Evolutionary conservation across 2,888 invertebrate species (phyloP).

Genomic region (Acutogordius australiensis): DNA sequence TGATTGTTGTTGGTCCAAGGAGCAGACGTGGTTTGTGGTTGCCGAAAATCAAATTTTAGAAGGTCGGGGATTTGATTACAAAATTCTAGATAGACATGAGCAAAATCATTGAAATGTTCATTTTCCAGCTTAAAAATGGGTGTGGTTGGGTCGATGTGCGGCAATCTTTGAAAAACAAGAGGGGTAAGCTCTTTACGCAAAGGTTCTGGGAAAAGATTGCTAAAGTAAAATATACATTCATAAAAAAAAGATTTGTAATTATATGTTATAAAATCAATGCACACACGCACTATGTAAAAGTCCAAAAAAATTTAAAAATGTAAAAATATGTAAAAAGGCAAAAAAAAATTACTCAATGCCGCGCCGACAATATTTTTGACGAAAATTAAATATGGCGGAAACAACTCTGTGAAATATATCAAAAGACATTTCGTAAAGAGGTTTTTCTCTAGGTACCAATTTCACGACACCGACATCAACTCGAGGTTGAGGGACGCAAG

Average conservation of each 20-base stretch:
- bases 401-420: slow-evolving; percentile 57
- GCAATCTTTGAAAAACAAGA: neutral
- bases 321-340: no score
- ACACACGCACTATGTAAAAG: no score
- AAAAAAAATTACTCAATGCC: slow-evolving; percentile 23
- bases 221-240: no score
- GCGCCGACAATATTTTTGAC: slow-evolving; percentile 40
- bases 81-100: slow-evolving; percentile 1
- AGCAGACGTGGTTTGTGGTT: no score
- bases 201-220: neutral
- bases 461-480: slow-evolving; percentile 85
- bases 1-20: no score
- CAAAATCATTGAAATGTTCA: slow-evolving; percentile 5
- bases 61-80: neutral
- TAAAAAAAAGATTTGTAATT: no score
- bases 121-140: neutral
- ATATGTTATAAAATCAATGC: no score
- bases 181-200: neutral
- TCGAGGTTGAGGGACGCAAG: slow-evolving; percentile 72
- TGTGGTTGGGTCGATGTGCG: neutral
- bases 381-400: slow-evolving; percentile 51
- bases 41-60: neutral
- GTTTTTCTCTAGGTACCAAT: slow-evolving; percentile 44
- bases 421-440: slow-evolving; percentile 46
- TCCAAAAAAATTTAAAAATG: no score